Base-by-base conservation (phyloP, 2,113 vertebrate genomes). In the Platichthys stellatus region DNA sequence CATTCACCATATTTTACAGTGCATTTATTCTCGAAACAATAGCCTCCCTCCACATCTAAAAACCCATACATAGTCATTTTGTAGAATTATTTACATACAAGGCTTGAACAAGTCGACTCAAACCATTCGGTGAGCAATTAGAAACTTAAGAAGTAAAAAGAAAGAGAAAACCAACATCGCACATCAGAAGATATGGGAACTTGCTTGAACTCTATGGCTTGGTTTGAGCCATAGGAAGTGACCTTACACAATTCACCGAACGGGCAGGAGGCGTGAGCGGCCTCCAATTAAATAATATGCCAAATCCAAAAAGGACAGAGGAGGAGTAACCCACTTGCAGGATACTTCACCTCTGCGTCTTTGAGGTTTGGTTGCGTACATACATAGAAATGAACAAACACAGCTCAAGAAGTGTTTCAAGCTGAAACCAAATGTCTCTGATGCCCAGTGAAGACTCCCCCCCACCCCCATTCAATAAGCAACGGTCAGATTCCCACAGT, bases 31-130 rank as follows among this genome's bases (percentile, higher is more conserved):
- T 80, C 82, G 82, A 80, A 85, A 77, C 82, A 69, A 84, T 61
- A 83, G 54, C 83, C 84, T 72, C 74, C 59, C 81, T 81, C 78
- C 85, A 81, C 64, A 83, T 82, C 69, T 88, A 77, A 82, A 89
- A 88, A 78, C 84, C 86, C 82, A 89, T 14, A 90, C 87, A 90
- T 88, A 91, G 78, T 85, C 70, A 86, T 88, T 84, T 8, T 74
- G 80, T 87, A 92, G 82, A 83, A 88, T 87, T 93, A 90, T 93
- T 89, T 93, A 92, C 89, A 93, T 78, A 88, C 83, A 89, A 90
- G 78, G 76, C 83, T 87, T 76, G 68, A 90, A 86, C 65, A 75
- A 69, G 45, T 82, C 58, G 49, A 74, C 61, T 79, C 81, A 82
- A 86, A 80, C 76, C 72, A 56, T 63, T 75, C 81, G 68, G 76